Base-by-base conservation (phyloP, 2,113 vertebrate species). In the Xenopus laevis region DNA sequence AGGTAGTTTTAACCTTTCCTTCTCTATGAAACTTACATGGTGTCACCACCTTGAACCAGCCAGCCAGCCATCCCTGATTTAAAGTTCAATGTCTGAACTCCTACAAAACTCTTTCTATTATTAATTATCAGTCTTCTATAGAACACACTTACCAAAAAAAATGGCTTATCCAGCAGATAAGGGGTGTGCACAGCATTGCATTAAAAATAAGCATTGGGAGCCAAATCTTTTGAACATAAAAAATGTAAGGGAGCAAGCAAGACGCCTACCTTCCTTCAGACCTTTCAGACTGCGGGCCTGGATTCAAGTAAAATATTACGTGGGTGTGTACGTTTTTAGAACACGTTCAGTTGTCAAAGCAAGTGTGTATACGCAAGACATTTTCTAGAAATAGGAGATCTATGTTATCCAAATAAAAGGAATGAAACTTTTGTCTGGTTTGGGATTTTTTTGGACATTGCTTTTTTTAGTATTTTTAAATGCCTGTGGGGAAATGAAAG, bases 261-360 rank as follows among this genome's bases (percentile, higher is more conserved):
- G 79, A 84, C 85, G 83, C 87, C 86, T 84, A 87, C 87, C 81
- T 87, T 87, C 87, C 87, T 87, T 13, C 76, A 10, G 61, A 82
- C 78, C 79, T 82, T 77, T 82, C 81, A 66, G 82, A 73, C 80
- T 50, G 2, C 2, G 83, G 86, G 86, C 86, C 71, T 27, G 69
- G 74, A 83, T 84, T 87, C 86, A 87, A 87, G 69, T 16, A 80
- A 87, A 89, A 86, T 83, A 89, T 64, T 71, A 71, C 0, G 86
- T 86, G 82, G 84, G 86, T 0, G 80, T 77, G 72, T 44, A 77
- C 47, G 67, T 70, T 63, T 23, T 70, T 18, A 70, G 78, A 79
- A 79, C 76, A 78, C 72, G 82, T 84, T 78, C 81, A 33, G 81
- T 81, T 67, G 10, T 81, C 83, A 83, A 79, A 71, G 71, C 44